Evolutionary conservation across 2,888 invertebrate genomes (phyloP), one percentile per base, ranked within the genome.

Genomic region (Gryllus longicercus): DNA sequence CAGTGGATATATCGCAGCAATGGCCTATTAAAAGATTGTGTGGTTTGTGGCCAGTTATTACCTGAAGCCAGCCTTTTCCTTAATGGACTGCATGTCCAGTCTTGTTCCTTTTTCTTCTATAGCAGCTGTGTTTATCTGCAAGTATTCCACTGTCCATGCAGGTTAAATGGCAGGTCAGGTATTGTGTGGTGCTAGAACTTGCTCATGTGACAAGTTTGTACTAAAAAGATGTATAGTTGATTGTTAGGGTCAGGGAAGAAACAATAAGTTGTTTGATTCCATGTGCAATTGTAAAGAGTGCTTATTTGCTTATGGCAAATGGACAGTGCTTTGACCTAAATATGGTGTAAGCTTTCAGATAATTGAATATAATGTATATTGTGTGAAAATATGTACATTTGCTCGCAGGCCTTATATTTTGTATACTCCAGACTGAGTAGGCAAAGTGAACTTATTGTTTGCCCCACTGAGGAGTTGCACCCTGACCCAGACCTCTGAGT

Each of bases 111-210:
- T 18, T 74, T 75, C 50, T 74, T 75, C 16, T 74, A 14, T 74
- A 74, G 49, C 38, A 51, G 51, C 18, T n/a, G 14, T 50, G 75
- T 79, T 38, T 51, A 76, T 79, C 38, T 76, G 25, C 50, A 79
- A 79, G 79, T 77, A 79, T 79, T 79, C 51, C 49, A 49, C 23
- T 78, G 76, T 78, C 75, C 76, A 76, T 78, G 50, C 75, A 78
- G 76, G 78, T 77, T 50, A 78, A 50, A 21, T 50, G 50, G 78
- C 38, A 51, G 38, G 78, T 38, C 77, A 78, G 76, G 51, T 80
- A 76, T 23, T 76, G 76, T 80, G 63, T 80, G 80, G 80, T 80
- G 80, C 80, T 80, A 80, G 50, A 74, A 78, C 51, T 80, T 80
- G 80, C 78, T 77, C 74, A 51, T 80, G 74, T 80, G 51, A 51